Evolutionary conservation across 2,888 invertebrate species (phyloP), one percentile per base, ranked within the genome.

Genomic region (Sinopyrophorus schimmeli): DNA sequence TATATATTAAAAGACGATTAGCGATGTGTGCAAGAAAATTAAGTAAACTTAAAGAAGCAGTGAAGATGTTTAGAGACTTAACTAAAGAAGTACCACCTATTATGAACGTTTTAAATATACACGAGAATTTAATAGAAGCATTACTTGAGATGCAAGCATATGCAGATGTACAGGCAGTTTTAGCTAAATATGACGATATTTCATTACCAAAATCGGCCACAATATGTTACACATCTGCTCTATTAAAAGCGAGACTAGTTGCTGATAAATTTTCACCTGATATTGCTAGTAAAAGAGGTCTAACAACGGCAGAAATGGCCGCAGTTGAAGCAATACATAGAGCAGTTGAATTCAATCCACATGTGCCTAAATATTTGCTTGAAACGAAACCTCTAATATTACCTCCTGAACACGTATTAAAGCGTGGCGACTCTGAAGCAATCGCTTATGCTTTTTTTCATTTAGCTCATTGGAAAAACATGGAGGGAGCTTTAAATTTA

Each of bases 11-110:
- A 74, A 81, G 97, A 43, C 81, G 98, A 54, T 75, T 95, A 51
- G 98, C 96, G n/a, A 96, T 97, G 96, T 97, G 96, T 76, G 92
- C 94, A 18, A 81, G 97, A 46, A 93, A 95, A 67, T 78, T 97
- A 44, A 95, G 96, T 6, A 89, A 93, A 64, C 78, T 96, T 56
- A 91, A 94, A 73, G 97, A 97, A 75, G 93, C 96, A 1, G 89
- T 95, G 15, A 95, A 98, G 73, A 89, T 94, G 82, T 96, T 97
- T 79, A 83, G 96, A 66, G 97, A 98, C 77, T 77, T 97, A 54
- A 92, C 94, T 39, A 96, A 97, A 76, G 97, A 98, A 77, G 88
- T 91, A 58, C 95, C 95, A 62, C 94, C 96, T 6, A 90, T 94
- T 64, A 88, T 96, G 84, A 92, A 89, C 71, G 87, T 94, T 54